A percentile compares a stretch with the other conserved stretches of the same genome.
These are phyloP conservation scores for Chelonus formosanus DNA, from an alignment of 2,888 invertebrate genomes.

Conservation along the genomic window DNA sequence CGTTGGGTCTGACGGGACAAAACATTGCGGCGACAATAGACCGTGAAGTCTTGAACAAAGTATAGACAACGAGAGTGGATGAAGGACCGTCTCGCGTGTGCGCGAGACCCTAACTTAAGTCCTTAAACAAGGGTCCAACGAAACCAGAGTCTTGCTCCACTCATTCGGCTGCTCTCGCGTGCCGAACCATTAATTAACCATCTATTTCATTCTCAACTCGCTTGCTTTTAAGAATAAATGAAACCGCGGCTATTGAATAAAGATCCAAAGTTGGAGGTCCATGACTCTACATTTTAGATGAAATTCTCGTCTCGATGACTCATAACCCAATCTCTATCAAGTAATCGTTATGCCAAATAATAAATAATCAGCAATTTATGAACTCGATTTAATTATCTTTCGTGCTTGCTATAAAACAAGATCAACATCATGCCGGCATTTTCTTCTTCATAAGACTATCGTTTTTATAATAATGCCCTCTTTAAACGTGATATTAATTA, in stretches of 20 bases:
- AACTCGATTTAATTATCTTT: too few relatives aligned
- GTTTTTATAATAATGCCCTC: too few relatives aligned
- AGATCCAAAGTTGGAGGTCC: conserved; percentile 6
- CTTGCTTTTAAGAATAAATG: neutral
- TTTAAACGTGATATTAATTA: too few relatives aligned
- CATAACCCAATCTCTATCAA: too few relatives aligned
- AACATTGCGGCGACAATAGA: conserved; percentile 59
- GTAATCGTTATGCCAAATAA: too few relatives aligned
- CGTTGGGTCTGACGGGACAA: conserved; percentile 64
- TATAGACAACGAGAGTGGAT: conserved; percentile 9
- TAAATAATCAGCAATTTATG: too few relatives aligned
- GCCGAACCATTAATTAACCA: conserved; percentile 62
- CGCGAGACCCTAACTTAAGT: conserved; percentile 2
- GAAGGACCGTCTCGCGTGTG: conserved; percentile 12
- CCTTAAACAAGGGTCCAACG: neutral
- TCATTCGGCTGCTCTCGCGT: conserved; percentile 52
- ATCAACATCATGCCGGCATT: too few relatives aligned
- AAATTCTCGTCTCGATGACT: neutral
- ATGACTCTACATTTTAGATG: conserved; percentile 20
- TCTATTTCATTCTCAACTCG: conserved; percentile 40
- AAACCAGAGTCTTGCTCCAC: conserved; percentile 32
- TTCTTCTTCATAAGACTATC: too few relatives aligned
- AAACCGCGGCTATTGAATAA: too few relatives aligned
- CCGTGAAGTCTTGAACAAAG: conserved; percentile 36
- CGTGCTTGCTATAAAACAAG: too few relatives aligned